Evolutionary conservation across 2,797 vertebrate genomes (phyloP).

Genomic region (Capromys pilorides): DNA sequence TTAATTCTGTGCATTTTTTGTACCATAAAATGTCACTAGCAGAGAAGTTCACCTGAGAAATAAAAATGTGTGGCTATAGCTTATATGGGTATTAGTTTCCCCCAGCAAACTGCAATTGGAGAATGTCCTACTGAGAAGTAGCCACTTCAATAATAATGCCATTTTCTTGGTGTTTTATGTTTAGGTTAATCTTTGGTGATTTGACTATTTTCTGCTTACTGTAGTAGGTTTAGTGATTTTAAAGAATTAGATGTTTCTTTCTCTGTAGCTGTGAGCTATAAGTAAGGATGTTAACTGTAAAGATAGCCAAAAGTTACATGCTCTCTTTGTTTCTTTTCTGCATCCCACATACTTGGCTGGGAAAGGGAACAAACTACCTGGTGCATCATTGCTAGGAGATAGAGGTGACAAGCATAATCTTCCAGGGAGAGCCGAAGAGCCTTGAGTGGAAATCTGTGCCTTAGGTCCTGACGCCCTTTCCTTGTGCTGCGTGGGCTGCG

Average conservation of each 20-base stretch:
- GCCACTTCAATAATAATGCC: neutral
- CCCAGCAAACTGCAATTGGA: conserved; percentile 17
- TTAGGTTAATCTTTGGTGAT: conserved; percentile 10
- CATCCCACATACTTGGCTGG: neutral
- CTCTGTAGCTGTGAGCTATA: conserved; percentile 24
- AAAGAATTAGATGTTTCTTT: neutral
- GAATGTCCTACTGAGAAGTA: neutral
- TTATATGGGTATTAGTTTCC: neutral
- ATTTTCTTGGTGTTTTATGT: neutral
- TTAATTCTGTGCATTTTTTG: conserved; percentile 42
- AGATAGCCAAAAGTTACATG: neutral
- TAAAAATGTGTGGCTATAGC: neutral
- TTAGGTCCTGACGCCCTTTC: neutral
- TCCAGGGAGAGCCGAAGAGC: neutral
- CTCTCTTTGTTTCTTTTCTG: conserved; percentile 27
- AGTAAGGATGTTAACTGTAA: conserved; percentile 43
- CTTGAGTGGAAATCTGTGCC: neutral
- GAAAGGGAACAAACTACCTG: conserved; percentile 22
- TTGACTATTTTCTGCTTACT: neutral
- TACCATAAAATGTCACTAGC: conserved; percentile 25
- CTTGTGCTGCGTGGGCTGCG: no score
- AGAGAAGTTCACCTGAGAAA: neutral
- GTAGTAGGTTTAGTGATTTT: conserved; percentile 20
- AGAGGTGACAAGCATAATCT: neutral
- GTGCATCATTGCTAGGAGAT: neutral